Base-by-base conservation (phyloP, 2,888 invertebrate species). In the Neoitamus cyanurus region DNA sequence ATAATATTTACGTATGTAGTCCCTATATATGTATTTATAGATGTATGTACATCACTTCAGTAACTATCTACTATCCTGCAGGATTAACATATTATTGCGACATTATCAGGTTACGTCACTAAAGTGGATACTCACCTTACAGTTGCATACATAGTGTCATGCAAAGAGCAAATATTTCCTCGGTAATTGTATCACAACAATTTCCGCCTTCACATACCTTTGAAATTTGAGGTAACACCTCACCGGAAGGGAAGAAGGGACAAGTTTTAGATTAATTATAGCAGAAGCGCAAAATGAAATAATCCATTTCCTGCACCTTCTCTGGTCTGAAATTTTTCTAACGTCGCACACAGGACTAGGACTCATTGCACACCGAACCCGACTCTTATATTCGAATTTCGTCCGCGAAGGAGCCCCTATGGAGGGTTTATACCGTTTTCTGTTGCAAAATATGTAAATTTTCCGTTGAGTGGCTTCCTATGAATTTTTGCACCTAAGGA, bases 361-460 rank as follows among this genome's bases (percentile, higher is more conserved):
- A 42, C 42, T 42, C 42, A n/a, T 42, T 42, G 42, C 42, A 42
- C n/a, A 42, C 42, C n/a, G 13, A 42, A 42, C 13, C 5, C 42
- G 42, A 42, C 42, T 13, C 58, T 58, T 20, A 58, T 15, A 58
- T 58, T 58, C 58, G 58, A 58, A 58, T 58, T 58, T 58, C 15
- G 15, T 11, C 15, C 58, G 25, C 58, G 25, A 20, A 58, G 58
- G 9, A 58, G 58, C 58, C 15, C 58, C 58, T 20, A 6, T 58
- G 2, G 25, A 15, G 20, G 58, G 15, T 58, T 58, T 58, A 25
- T 20, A 13, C 13, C 15, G n/a, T 48, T 48, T 48, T 48, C 15
- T 58, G 58, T 58, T 58, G 58, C 25, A 58, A 58, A 58, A 58
- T 58, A 58, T 58, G 58, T 58, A 58, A 58, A 58, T 58, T 58